Conservation (phyloP, 1,140 invertebrate genomes). For the Campoletis sonorensis region DNA sequence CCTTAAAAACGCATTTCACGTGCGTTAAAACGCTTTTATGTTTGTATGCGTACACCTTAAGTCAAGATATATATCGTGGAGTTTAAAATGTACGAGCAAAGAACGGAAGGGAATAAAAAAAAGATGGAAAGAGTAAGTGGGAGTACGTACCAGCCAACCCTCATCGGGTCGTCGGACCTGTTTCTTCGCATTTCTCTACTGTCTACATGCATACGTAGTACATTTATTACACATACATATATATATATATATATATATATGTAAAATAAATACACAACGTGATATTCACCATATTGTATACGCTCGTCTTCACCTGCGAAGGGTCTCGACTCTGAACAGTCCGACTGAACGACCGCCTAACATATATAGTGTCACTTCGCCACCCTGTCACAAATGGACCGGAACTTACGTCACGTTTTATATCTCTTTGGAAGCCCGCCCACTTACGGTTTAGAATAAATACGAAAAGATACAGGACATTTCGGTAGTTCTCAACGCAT, state of each 20-base stretch:
- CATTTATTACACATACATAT: not conserved
- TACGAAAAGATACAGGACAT: not conserved
- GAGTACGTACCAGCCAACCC: conserved; percentile 35
- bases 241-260: conserved; percentile 15
- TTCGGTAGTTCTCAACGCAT: not conserved
- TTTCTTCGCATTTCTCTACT: conserved; percentile 24
- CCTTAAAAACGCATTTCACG: not conserved
- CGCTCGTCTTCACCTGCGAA: conserved; percentile 29
- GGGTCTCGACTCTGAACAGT: not conserved
- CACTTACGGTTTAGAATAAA: not conserved
- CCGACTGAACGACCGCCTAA: not conserved
- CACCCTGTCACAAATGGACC: not conserved
- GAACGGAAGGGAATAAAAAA: not conserved
- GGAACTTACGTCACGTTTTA: not conserved
- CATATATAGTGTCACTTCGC: not conserved
- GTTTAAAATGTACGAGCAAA: conserved; percentile 12
- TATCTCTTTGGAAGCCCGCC: not conserved
- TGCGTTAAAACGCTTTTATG: not conserved
- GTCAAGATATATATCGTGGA: not conserved
- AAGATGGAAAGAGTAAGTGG: conserved; percentile 12
- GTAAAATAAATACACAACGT: not conserved
- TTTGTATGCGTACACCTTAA: not conserved
- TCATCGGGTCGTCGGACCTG: conserved; percentile 39
- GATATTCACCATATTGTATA: not conserved
- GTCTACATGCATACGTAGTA: not conserved